Percentiles rank a stretch among this genome's conserved stretches.
Conservation (phyloP, 2,113 vertebrate species). For the Romanogobio albipinnatus region DNA sequence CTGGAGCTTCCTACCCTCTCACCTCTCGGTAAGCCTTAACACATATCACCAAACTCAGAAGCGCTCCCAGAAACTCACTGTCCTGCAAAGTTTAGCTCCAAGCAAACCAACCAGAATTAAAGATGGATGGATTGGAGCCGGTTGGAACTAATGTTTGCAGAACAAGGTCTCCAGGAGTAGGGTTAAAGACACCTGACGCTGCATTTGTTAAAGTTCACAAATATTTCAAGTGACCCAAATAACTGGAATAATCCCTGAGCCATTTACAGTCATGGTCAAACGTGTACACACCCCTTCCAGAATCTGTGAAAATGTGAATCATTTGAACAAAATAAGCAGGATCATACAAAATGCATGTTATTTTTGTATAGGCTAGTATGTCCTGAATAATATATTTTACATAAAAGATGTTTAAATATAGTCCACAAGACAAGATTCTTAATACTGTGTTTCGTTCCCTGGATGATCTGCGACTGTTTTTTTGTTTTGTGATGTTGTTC, state of each 20-base stretch:
- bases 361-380: too few species aligned
- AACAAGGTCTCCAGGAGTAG: not conserved
- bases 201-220: not conserved
- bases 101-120: not conserved
- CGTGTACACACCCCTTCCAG: too few species aligned
- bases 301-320: too few species aligned
- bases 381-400: too few species aligned
- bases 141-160: not conserved
- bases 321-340: too few species aligned
- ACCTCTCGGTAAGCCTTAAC: constrained; percentile 71
- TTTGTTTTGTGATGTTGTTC: too few species aligned
- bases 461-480: too few species aligned
- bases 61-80: not conserved
- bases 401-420: too few species aligned
- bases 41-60: not conserved
- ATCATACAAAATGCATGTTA: too few species aligned
- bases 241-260: not conserved
- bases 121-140: not conserved
- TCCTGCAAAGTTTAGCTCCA: not conserved
- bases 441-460: too few species aligned
- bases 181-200: not conserved
- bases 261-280: not conserved
- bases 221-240: not conserved
- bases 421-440: too few species aligned
- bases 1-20: constrained; percentile 80